A percentile compares a stretch with the other conserved stretches of the same genome.
Conservation (phyloP, 2,797 vertebrate species). For the Forpus xanthops region DNA sequence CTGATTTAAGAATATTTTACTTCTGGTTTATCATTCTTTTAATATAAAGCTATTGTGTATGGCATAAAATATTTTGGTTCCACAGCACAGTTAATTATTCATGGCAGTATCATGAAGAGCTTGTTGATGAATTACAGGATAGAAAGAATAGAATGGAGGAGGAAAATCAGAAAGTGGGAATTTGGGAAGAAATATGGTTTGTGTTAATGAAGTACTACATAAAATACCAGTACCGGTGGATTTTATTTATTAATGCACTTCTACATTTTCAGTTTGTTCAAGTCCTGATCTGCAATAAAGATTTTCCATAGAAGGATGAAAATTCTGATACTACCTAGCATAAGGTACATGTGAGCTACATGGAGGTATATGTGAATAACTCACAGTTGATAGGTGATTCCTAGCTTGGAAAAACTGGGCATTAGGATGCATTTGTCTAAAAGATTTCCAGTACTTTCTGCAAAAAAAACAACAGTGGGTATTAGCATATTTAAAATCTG, state of each 20-base stretch:
- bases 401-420: background rate
- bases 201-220: conserved; percentile 3
- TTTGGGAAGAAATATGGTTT: background rate
- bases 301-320: background rate
- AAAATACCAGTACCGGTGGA: background rate
- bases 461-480: background rate
- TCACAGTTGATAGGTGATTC: background rate
- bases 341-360: background rate
- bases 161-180: background rate
- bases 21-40: background rate
- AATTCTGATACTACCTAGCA: background rate
- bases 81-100: conserved; percentile 4
- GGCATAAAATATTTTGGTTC: background rate
- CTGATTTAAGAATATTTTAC: background rate
- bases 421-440: background rate
- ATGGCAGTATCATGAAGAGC: background rate
- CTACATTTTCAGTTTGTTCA: background rate
- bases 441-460: background rate
- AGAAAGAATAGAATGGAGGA: background rate
- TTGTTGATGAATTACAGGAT: conserved; percentile 1
- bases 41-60: background rate
- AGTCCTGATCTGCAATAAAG: background rate
- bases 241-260: conserved; percentile 29
- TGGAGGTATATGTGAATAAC: background rate
- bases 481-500: conserved; percentile 25